phyloP scores from a whole-genome alignment of 2,888 invertebrate species.

The Cosmia pyralina region DNA sequence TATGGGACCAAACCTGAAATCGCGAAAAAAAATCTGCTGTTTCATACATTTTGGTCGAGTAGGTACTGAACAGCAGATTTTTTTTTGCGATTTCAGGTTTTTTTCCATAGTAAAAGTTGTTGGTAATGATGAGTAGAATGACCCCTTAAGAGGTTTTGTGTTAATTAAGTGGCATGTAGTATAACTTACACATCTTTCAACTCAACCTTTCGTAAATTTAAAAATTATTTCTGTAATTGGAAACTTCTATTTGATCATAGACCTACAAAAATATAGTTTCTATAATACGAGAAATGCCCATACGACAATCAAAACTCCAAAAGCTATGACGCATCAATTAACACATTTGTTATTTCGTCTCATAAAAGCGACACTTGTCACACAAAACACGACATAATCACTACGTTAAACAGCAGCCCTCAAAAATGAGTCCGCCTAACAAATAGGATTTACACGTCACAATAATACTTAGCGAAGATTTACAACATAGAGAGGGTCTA shows the following conservation, averaged over 20 bases:
- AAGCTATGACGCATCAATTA: background rate
- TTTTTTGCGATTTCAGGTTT: no score
- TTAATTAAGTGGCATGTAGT: no score
- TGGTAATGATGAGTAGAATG: no score
- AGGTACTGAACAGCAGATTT: no score
- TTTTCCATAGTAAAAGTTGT: no score
- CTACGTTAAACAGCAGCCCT: conserved; percentile 10
- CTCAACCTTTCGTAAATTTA: background rate
- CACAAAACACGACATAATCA: conserved; percentile 43
- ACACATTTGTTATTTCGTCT: background rate
- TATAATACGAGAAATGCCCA: background rate
- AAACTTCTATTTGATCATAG: background rate
- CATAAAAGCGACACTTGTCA: conserved; percentile 20
- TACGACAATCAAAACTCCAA: background rate
- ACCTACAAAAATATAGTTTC: background rate
- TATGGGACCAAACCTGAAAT: no score
- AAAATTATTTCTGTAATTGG: background rate
- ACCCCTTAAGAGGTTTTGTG: no score
- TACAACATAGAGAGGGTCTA: conserved; percentile 47
- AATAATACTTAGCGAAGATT: conserved; percentile 57
- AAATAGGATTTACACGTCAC: conserved; percentile 45
- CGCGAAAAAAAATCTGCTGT: no score
- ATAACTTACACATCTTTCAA: background rate
- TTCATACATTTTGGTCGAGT: no score
- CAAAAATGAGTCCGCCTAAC: conserved; percentile 33